phyloP scores from a whole-genome alignment of 2,113 vertebrate species.

The Amphiprion ocellaris region DNA sequence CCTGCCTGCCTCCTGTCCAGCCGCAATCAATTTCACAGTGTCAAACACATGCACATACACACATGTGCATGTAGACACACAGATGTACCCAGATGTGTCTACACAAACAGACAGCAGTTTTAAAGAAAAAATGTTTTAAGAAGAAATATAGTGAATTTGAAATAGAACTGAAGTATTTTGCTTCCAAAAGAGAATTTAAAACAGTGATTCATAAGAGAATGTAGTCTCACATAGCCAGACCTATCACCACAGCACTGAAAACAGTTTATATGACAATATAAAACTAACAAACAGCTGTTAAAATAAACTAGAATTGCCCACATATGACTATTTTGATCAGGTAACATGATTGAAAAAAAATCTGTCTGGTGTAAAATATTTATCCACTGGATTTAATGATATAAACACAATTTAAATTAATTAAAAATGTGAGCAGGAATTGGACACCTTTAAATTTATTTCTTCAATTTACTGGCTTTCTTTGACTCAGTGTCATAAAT shows the following conservation, averaged over 20 bases:
- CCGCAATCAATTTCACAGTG: constrained; percentile 77
- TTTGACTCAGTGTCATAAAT: too few relatives aligned
- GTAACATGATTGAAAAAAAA: neutral
- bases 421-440: too few relatives aligned
- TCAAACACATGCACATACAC: constrained; percentile 9
- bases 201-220: neutral
- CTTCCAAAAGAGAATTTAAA: neutral
- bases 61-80: constrained; percentile 16
- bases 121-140: neutral
- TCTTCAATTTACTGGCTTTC: too few relatives aligned
- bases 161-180: neutral
- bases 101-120: neutral
- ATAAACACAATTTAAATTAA: too few relatives aligned
- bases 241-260: too few relatives aligned
- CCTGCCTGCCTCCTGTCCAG: constrained; percentile 79
- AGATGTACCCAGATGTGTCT: constrained; percentile 6
- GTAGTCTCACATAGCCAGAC: too few relatives aligned
- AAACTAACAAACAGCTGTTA: neutral
- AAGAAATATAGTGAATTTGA: neutral
- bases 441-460: too few relatives aligned
- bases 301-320: neutral
- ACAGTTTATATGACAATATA: neutral
- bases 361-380: too few relatives aligned
- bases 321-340: constrained; percentile 8
- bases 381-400: too few relatives aligned